Percentiles rank a stretch among this genome's conserved stretches.
phyloP scores from a whole-genome alignment of 1,140 invertebrate genomes.

The Orussus abietinus region DNA sequence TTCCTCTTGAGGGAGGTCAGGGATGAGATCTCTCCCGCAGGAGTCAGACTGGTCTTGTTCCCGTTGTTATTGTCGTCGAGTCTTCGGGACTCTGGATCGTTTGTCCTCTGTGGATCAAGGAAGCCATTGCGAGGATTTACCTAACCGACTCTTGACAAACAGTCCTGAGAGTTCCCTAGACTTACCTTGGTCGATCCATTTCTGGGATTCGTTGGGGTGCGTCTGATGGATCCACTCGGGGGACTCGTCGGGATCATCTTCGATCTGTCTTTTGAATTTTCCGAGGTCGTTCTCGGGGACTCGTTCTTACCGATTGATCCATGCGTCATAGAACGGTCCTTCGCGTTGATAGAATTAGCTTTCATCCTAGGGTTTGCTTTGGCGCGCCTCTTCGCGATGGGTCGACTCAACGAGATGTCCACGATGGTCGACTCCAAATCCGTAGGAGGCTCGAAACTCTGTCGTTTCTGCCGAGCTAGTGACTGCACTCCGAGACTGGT shows the following conservation, averaged over 20 bases:
- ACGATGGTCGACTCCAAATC: slow-evolving; percentile 9
- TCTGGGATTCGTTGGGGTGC: no score
- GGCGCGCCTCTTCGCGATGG: slow-evolving; percentile 8
- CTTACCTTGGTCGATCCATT: no score
- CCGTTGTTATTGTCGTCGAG: slow-evolving; percentile 36
- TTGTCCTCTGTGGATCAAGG: no score
- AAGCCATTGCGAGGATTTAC: no score
- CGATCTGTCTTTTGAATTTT: no score
- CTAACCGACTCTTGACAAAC: no score
- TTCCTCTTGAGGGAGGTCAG: slow-evolving; percentile 27
- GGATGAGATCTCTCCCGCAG: slow-evolving; percentile 14
- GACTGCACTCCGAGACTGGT: not conserved
- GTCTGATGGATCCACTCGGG: not conserved
- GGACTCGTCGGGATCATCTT: slow-evolving; percentile 2
- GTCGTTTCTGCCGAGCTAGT: slow-evolving; percentile 16
- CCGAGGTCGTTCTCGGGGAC: slow-evolving; percentile 4
- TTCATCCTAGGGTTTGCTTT: no score
- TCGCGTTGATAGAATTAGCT: no score
- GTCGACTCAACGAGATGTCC: slow-evolving; percentile 15
- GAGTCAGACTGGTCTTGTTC: slow-evolving; percentile 15
- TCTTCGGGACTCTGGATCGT: no score
- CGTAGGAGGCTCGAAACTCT: slow-evolving; percentile 26
- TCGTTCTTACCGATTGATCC: no score
- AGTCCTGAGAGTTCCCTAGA: no score
- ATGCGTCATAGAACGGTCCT: slow-evolving; percentile 4